Conservation (phyloP, 2,888 invertebrate genomes). For the Drosophila anomalata region DNA sequence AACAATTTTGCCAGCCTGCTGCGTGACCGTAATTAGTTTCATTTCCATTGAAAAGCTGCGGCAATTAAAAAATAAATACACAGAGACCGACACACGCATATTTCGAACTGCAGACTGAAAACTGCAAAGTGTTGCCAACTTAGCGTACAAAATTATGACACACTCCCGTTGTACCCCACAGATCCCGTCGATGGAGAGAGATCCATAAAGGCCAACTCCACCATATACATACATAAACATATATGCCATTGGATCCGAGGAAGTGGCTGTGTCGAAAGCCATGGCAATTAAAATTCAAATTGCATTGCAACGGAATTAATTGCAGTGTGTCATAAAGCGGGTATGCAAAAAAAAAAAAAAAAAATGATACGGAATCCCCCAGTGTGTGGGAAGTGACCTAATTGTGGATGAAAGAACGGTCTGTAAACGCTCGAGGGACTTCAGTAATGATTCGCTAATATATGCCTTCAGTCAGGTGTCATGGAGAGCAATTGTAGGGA, state of each 20-base stretch:
- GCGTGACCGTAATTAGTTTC: constrained; percentile 77
- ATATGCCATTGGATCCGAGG: neutral
- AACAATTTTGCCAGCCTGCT: constrained; percentile 75
- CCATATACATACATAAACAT: neutral
- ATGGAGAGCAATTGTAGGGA: neutral
- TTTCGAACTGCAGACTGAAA: constrained; percentile 42
- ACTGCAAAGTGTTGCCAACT: constrained; percentile 79
- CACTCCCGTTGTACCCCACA: constrained; percentile 22
- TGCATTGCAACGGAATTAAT: constrained; percentile 40
- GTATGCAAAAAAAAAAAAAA: constrained; percentile 29
- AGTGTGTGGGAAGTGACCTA: constrained; percentile 15
- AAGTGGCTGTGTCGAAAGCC: constrained; percentile 27
- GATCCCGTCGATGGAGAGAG: constrained; percentile 6
- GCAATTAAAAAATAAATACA: constrained; percentile 68
- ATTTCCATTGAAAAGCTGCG: constrained; percentile 74
- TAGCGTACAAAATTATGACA: constrained; percentile 79
- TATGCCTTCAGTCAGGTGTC: neutral
- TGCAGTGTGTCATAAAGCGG: constrained; percentile 36
- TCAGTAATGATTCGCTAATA: neutral
- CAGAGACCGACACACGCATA: constrained; percentile 46
- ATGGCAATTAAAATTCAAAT: constrained; percentile 39
- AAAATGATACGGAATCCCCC: neutral
- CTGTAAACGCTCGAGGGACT: constrained; percentile 7
- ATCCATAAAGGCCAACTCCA: constrained; percentile 33
- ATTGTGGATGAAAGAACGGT: constrained; percentile 4